Base-by-base conservation (phyloP, 2,888 invertebrate species). In the Thera britannica region DNA sequence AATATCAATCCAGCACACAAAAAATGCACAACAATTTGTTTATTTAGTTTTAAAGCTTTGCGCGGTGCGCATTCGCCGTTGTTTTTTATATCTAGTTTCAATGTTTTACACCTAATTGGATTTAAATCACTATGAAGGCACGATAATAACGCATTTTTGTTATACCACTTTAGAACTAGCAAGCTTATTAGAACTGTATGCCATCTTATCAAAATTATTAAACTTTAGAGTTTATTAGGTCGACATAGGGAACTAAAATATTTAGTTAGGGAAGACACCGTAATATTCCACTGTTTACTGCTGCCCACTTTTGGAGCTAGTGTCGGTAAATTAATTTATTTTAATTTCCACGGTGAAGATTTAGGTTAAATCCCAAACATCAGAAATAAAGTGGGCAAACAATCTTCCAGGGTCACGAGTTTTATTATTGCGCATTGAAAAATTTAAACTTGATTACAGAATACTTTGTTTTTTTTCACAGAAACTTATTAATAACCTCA, bases 161-260 rank as follows among this genome's bases (percentile, higher is more conserved):
- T 11, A 12, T 9, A 36, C 49, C 49, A 51, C 41, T 6, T 41
- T 12, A 57, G 57, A 12, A 57, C 63, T 58, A 63, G 51, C 41
- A 34, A 41, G 63, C 51, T 52, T 63, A 51, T 44, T 51, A 57
- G 49, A 23, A 38, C 35, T 62, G 11, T 34, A 34, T 62, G 62
- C 62, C 48, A 38, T 56, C 23, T 36, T 23, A 23, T 23, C 23
- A 23, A 49, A 49, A 23, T 56, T 48, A 38, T 54, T 56, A 55
- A 34, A 38, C 46, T n/a, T 2, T 44, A 54, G 38, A 34, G 7
- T 41, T 12, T 38, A 58, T 58, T 44, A 44, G 38, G 57, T 38
- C 12, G 49, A 4, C 60, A 11, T 38, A 9, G 12, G 48, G 36
- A 49, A 48, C 4, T 58, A 11, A 58, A 58, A 34, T 46, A 35